phyloP scores from a whole-genome alignment of 2,113 vertebrate genomes.

The Cynocephalus volans region DNA sequence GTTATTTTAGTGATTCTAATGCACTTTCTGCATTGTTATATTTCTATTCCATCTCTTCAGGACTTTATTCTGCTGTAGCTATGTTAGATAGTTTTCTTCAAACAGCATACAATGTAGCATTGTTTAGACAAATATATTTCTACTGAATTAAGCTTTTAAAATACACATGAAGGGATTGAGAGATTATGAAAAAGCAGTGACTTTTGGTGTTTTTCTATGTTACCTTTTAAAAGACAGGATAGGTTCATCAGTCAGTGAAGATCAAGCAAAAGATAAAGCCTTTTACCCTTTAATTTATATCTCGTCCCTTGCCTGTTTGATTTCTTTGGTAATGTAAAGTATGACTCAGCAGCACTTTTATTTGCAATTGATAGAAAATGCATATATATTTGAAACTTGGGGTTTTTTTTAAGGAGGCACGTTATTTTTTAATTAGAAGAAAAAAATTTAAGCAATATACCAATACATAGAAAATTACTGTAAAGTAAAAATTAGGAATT shows the following conservation, averaged over 20 bases:
- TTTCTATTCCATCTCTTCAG: not conserved
- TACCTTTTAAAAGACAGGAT: conserved; percentile 38
- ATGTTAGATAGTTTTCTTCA: not conserved
- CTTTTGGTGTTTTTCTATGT: not conserved
- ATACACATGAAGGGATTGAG: not conserved
- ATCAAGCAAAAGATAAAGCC: conserved; percentile 55
- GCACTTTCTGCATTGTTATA: not conserved
- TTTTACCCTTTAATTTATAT: conserved; percentile 63
- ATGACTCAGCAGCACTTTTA: not conserved
- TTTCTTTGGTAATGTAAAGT: conserved; percentile 2
- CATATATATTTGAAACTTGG: not conserved
- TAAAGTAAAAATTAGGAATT: not conserved
- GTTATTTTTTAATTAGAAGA: conserved; percentile 11
- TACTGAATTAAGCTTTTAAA: not conserved
- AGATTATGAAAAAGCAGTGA: not conserved
- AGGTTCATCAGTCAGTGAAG: conserved; percentile 31
- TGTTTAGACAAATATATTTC: not conserved
- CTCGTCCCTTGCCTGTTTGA: conserved; percentile 37
- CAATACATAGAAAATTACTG: not conserved
- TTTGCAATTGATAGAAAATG: not conserved
- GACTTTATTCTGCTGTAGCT: not conserved
- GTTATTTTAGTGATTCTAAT: not conserved
- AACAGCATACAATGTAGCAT: not conserved
- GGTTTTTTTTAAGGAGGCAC: not conserved
- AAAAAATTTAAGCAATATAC: not conserved